These are phyloP conservation scores for Brienomyrus longianalis DNA, from an alignment of 2,113 vertebrate genomes.

Conservation along the genomic window DNA sequence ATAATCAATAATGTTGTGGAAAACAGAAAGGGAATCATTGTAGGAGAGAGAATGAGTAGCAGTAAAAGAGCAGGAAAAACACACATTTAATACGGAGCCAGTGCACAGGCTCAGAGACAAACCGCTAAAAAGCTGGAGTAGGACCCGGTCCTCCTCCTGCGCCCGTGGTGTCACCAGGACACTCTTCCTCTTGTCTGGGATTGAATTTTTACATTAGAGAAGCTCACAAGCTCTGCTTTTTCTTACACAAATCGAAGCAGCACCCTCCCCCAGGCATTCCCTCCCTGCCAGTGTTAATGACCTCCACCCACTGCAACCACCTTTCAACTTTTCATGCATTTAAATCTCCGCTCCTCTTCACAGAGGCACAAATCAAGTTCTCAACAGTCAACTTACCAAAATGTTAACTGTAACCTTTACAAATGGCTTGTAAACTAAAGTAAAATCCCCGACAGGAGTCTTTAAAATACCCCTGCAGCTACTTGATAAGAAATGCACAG, in stretches of 20 bases:
- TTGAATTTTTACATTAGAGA: constrained; percentile 8
- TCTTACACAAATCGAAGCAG: background rate
- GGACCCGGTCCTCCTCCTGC: background rate
- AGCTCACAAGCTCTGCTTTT: constrained; percentile 25
- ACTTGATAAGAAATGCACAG: background rate
- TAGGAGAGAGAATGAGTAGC: background rate
- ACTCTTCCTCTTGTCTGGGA: background rate
- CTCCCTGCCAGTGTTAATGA: constrained; percentile 44
- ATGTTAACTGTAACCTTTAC: constrained; percentile 40
- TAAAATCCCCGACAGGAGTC: background rate
- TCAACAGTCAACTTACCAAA: constrained; percentile 44
- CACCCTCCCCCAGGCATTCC: background rate
- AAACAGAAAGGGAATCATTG: background rate
- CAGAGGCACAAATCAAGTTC: constrained; percentile 47
- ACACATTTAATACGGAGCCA: background rate
- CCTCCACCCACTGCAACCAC: constrained; percentile 55
- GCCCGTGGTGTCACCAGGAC: background rate
- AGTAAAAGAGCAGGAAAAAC: background rate
- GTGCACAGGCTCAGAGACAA: background rate
- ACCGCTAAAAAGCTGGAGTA: no score
- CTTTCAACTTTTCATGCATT: constrained; percentile 50
- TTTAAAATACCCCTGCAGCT: background rate
- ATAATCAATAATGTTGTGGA: background rate
- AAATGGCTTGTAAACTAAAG: background rate
- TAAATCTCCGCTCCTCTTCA: constrained; percentile 58